Percentiles rank a stretch among this genome's conserved stretches.
Evolutionary conservation across 2,888 invertebrate genomes (phyloP).

Genomic region (Ceraclea dissimilis): DNA sequence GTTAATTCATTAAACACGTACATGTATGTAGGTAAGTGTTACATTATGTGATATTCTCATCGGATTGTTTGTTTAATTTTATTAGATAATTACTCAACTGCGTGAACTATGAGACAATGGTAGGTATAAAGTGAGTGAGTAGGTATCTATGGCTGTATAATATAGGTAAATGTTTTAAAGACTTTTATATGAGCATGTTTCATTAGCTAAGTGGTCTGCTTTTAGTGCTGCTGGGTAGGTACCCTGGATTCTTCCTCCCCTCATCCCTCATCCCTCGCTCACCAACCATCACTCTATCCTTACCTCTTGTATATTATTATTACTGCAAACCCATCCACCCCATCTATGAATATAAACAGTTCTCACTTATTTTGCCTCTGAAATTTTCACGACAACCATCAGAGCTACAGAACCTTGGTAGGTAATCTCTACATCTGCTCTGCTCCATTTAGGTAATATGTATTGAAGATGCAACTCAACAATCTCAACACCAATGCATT

Average conservation of each 20-base stretch:
- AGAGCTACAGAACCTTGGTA: not conserved
- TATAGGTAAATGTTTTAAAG: conserved; percentile 20
- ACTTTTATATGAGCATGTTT: conserved; percentile 49
- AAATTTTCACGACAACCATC: not conserved
- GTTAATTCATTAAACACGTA: too few relatives aligned
- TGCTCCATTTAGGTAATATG: too few relatives aligned
- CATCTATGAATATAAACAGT: conserved; percentile 4
- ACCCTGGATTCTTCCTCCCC: conserved; percentile 7
- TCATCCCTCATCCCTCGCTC: conserved; percentile 3
- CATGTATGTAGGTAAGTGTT: too few relatives aligned
- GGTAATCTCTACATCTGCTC: too few relatives aligned
- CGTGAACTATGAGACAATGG: too few relatives aligned
- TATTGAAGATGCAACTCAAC: too few relatives aligned
- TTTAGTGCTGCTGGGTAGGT: conserved; percentile 41
- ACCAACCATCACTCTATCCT: not conserved
- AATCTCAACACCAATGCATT: too few relatives aligned
- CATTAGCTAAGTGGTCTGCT: conserved; percentile 54
- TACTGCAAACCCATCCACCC: not conserved
- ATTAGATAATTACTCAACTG: too few relatives aligned
- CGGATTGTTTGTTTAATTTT: too few relatives aligned
- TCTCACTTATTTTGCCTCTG: not conserved
- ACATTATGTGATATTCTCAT: too few relatives aligned
- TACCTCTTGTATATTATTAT: conserved; percentile 7
- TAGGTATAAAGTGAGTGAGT: too few relatives aligned
- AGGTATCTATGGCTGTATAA: not conserved